A percentile compares a stretch with the other conserved stretches of the same genome.
Evolutionary conservation across 2,888 invertebrate genomes (phyloP).

Genomic region (Dusona sp.): DNA sequence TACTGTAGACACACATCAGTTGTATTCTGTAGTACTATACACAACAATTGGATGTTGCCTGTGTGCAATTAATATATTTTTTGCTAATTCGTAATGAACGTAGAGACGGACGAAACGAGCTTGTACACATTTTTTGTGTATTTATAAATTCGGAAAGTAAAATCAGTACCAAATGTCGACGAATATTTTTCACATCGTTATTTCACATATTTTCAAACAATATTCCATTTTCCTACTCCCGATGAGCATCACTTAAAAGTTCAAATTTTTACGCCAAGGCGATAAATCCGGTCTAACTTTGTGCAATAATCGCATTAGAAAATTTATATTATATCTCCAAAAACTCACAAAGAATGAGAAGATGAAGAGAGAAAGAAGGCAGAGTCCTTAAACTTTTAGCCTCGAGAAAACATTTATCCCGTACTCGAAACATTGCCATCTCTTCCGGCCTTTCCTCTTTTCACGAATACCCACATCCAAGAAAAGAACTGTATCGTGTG

Average conservation of each 20-base stretch:
- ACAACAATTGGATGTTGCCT: neutral
- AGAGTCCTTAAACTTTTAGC: slow-evolving; percentile 32
- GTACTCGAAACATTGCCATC: slow-evolving; percentile 50
- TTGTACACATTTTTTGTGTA: neutral
- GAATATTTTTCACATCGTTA: neutral
- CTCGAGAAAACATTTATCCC: slow-evolving; percentile 36
- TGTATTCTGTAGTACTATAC: neutral
- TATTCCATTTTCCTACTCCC: neutral
- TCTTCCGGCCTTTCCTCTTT: slow-evolving; percentile 22
- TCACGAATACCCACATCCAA: slow-evolving; percentile 32
- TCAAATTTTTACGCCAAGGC: neutral
- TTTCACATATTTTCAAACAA: neutral
- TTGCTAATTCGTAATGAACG: neutral
- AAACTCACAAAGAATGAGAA: neutral
- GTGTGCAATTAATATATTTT: neutral
- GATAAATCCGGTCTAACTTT: slow-evolving; percentile 2
- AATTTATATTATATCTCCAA: slow-evolving; percentile 16
- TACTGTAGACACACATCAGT: neutral
- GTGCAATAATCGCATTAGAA: neutral
- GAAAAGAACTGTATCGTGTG: slow-evolving; percentile 21
- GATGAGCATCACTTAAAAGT: neutral
- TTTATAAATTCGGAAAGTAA: neutral
- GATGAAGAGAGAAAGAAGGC: neutral
- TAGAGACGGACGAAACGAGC: neutral
- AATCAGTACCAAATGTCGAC: neutral